Percentiles rank a stretch among this genome's conserved stretches.
Evolutionary conservation across 2,797 vertebrate genomes (phyloP).

Genomic region (Echiichthys vipera): DNA sequence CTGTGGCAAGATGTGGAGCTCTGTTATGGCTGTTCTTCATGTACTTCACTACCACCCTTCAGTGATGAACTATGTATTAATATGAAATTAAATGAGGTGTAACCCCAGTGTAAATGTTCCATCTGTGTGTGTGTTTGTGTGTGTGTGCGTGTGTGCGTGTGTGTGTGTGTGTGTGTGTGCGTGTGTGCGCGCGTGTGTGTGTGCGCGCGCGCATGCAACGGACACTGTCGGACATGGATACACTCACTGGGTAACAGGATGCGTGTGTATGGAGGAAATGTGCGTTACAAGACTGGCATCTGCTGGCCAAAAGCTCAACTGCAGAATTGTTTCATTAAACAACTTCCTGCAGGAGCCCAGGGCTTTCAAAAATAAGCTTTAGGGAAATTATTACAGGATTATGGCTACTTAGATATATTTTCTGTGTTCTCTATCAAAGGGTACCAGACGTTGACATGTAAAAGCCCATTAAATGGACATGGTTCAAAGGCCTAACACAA

Average conservation of each 20-base stretch:
- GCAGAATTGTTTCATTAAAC: slow-evolving; percentile 8
- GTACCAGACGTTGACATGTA: neutral
- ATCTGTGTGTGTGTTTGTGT: too few species aligned
- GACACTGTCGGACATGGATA: too few species aligned
- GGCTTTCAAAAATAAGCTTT: slow-evolving; percentile 15
- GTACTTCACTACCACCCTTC: neutral
- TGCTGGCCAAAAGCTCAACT: slow-evolving; percentile 57
- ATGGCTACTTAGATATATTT: slow-evolving; percentile 5
- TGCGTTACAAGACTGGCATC: slow-evolving; percentile 66
- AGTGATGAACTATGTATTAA: neutral
- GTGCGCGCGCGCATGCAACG: too few species aligned
- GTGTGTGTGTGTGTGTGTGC: too few species aligned
- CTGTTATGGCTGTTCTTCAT: neutral
- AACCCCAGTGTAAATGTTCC: neutral
- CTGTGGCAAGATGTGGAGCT: neutral
- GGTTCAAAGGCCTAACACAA: neutral
- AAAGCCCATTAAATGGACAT: neutral
- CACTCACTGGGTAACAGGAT: too few species aligned
- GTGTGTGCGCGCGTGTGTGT: too few species aligned
- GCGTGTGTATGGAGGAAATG: neutral
- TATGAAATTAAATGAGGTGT: neutral
- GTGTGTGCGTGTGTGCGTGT: neutral
- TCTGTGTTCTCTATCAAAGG: slow-evolving; percentile 13
- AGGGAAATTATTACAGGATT: slow-evolving; percentile 34
- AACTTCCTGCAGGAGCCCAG: neutral